Evolutionary conservation across 2,797 vertebrate species (phyloP).

Genomic region (Pangasius djambal): DNA sequence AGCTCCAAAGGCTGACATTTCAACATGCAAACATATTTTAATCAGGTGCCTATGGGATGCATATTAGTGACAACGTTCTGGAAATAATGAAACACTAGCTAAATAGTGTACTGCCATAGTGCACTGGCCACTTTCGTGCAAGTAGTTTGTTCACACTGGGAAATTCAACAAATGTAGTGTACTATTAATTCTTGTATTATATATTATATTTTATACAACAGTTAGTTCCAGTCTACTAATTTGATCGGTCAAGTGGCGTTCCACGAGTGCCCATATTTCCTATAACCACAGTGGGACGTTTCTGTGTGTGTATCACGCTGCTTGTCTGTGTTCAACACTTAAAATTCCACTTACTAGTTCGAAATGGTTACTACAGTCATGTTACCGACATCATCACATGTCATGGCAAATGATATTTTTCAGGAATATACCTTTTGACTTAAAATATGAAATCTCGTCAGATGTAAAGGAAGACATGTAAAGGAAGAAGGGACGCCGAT

Average conservation of each 20-base stretch:
- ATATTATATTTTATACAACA: not conserved
- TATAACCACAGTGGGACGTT: not conserved
- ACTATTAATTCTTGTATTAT: not conserved
- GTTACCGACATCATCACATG: not conserved
- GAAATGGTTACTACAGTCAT: not conserved
- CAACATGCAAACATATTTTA: constrained; percentile 11
- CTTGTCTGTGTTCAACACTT: not conserved
- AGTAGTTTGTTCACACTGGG: not conserved
- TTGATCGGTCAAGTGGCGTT: not conserved
- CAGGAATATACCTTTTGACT: not conserved
- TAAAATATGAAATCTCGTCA: not conserved
- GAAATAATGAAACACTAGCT: not conserved
- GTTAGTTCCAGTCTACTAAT: not conserved
- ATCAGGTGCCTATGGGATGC: not conserved
- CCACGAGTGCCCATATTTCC: not conserved
- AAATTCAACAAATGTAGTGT: not conserved
- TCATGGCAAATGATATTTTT: not conserved
- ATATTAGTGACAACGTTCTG: not conserved
- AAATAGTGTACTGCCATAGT: not conserved
- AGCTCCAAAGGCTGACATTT: not conserved
- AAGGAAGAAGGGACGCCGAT: not conserved
- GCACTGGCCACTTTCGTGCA: not conserved
- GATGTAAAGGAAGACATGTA: not conserved
- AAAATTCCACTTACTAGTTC: not conserved
- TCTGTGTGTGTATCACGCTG: not conserved